A percentile compares a stretch with the other conserved stretches of the same genome.
phyloP scores from a whole-genome alignment of 2,797 vertebrate species.

The Cynopterus sphinx region DNA sequence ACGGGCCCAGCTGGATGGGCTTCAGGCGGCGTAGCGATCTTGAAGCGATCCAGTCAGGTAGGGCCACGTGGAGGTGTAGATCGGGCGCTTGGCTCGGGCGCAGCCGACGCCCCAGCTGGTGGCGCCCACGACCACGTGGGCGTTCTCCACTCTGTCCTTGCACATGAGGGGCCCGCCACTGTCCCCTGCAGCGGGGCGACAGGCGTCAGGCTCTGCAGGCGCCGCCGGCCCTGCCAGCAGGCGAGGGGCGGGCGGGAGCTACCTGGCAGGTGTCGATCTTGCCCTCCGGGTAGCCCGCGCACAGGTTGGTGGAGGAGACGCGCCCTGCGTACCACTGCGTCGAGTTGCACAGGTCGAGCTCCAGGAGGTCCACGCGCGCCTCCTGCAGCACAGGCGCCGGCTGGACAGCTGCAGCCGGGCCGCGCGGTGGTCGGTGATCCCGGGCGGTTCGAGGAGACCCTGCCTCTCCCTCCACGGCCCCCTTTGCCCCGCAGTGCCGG shows the following conservation, averaged over 20 bases:
- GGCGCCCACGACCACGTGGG: conserved; percentile 76
- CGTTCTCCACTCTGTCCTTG: conserved; percentile 13
- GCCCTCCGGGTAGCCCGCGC: conserved; percentile 74
- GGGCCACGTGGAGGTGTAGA: conserved; percentile 78
- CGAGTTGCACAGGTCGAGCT: conserved; percentile 71
- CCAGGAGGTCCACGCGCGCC: conserved; percentile 55
- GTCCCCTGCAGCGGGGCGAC: conserved; percentile 79
- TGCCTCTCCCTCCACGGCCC: background rate
- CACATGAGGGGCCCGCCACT: conserved; percentile 84
- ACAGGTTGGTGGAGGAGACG: conserved; percentile 68
- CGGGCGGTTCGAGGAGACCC: background rate
- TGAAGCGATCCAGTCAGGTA: conserved; percentile 80
- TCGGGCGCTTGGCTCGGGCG: conserved; percentile 72
- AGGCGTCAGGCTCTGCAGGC: conserved; percentile 42
- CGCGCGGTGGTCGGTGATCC: conserved; percentile 2
- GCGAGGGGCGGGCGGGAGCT: background rate
- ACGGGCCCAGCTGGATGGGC: background rate
- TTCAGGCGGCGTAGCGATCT: conserved; percentile 23
- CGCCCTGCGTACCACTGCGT: conserved; percentile 73
- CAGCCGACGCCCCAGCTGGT: conserved; percentile 83
- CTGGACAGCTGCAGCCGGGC: conserved; percentile 44
- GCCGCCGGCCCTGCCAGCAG: background rate
- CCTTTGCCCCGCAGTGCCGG: background rate
- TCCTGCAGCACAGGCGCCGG: conserved; percentile 67
- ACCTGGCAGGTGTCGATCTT: conserved; percentile 80